Evolutionary conservation across 2,888 invertebrate genomes (phyloP).

Genomic region (Philopedon plagiatum): DNA sequence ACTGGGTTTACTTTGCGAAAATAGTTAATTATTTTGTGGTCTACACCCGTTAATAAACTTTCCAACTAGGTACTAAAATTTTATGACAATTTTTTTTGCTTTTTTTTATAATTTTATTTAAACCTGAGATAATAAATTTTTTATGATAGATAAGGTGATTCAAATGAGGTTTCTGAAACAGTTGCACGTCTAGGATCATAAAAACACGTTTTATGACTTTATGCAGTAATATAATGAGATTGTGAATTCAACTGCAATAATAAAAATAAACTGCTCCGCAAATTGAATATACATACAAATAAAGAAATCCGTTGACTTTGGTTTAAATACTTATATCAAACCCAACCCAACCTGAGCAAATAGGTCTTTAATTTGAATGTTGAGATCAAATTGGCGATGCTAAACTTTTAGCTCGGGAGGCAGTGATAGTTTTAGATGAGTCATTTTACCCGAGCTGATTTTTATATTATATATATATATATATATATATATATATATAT

Average conservation of each 20-base stretch:
- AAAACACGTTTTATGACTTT: neutral
- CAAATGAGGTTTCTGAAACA: neutral
- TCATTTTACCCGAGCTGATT: too few species aligned
- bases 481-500: too few species aligned
- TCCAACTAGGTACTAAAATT: conserved; percentile 3
- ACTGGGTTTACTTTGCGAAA: conserved; percentile 42
- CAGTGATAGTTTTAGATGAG: too few species aligned
- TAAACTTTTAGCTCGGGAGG: too few species aligned
- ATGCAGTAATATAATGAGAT: neutral
- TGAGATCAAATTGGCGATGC: too few species aligned
- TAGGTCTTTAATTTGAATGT: too few species aligned
- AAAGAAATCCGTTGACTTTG: too few species aligned
- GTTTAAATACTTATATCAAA: too few species aligned
- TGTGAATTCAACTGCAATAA: neutral
- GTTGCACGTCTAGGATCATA: neutral
- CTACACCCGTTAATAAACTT: conserved; percentile 26
- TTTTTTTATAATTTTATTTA: neutral
- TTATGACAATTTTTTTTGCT: neutral
- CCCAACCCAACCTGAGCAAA: too few species aligned
- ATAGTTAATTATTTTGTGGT: conserved; percentile 42
- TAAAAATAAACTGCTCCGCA: neutral
- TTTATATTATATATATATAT: too few species aligned
- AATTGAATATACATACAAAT: too few species aligned
- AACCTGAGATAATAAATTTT: neutral
- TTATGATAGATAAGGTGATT: neutral